Base-by-base conservation (phyloP, 92 coral and sea anemone species). In the Palythoa grandiflora region DNA sequence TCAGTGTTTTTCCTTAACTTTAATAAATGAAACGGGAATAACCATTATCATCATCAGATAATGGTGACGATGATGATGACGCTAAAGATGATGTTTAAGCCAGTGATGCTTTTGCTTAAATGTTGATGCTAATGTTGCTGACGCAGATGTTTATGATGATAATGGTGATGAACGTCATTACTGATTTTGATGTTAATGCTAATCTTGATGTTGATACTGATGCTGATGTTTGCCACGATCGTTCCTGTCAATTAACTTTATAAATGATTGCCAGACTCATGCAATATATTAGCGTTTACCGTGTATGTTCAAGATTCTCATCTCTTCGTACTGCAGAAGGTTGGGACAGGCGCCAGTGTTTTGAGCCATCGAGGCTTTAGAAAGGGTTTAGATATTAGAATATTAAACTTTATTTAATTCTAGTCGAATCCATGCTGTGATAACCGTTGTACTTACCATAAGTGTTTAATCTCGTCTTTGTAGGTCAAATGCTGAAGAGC, bases 401-500 rank as follows among this genome's bases (percentile, higher is more conserved):
- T 15, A 8, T 15, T 55, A 1, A 55, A 44, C 0, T 44, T 44
- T 44, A 44, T 2, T 44, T 44, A 44, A 44, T 28, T 28, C 28
- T 28, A 28, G 28, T 44, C 50, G 6, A 44, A 44, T 4, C 50
- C 15, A 2, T 55, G 61, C 15, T 11, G 3, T 55, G 17, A 55
- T 65, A 17, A 65, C 5, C 37, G 10, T 65, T 65, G 36, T 21
- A 9, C 3, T 65, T 20, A n/a, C 17, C 28, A 17, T n/a, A 1
- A 1, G 9, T 2, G 28, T 10, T 35, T 70, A 5, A 35, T 20
- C 47, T 37, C 39, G 16, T 70, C 35, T 71, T 9, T n/a, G 2
- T 73, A 94, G 96, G 96, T 85, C 94, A 0, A 94, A 88, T 50
- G 79, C 74, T 15, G 96, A 94, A 84, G 96, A 94, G 37, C 73